Evolutionary conservation across 2,797 vertebrate genomes (phyloP).

Genomic region (Rhinoraja longicauda): DNA sequence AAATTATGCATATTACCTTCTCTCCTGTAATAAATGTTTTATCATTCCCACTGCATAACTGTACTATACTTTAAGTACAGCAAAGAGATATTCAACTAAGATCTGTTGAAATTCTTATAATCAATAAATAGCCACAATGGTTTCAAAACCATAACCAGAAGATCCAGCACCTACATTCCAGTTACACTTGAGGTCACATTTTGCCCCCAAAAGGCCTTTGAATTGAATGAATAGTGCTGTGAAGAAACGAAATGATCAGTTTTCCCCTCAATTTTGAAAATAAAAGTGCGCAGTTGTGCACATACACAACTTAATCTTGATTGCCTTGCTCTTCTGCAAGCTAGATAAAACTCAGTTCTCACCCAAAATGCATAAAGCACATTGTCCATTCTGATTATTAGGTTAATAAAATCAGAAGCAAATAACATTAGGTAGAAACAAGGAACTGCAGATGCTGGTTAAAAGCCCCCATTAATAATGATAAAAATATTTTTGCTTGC

Average conservation of each 20-base stretch:
- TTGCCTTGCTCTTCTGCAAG: background rate
- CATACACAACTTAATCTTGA: background rate
- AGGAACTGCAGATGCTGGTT: too few relatives aligned
- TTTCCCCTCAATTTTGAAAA: background rate
- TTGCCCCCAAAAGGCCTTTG: constrained; percentile 5
- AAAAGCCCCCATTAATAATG: too few relatives aligned
- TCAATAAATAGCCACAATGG: constrained; percentile 74
- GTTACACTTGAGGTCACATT: background rate
- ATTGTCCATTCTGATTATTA: background rate
- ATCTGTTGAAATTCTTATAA: constrained; percentile 78
- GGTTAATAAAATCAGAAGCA: constrained; percentile 7
- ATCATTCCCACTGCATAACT: constrained; percentile 97
- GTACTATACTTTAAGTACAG: constrained; percentile 82
- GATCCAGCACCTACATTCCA: constrained; percentile 56
- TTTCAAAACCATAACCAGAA: constrained; percentile 66
- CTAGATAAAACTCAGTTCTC: background rate
- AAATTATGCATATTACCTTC: constrained; percentile 99
- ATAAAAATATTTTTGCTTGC: too few relatives aligned
- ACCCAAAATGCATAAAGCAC: background rate
- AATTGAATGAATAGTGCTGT: background rate
- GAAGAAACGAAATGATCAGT: background rate
- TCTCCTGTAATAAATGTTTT: constrained; percentile 99
- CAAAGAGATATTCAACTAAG: constrained; percentile 77
- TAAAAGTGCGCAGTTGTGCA: background rate
- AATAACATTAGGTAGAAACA: background rate